A percentile compares a stretch with the other conserved stretches of the same genome.
Conservation (phyloP, 2,113 vertebrate species). For the Ptychochromis oligacanthus region DNA sequence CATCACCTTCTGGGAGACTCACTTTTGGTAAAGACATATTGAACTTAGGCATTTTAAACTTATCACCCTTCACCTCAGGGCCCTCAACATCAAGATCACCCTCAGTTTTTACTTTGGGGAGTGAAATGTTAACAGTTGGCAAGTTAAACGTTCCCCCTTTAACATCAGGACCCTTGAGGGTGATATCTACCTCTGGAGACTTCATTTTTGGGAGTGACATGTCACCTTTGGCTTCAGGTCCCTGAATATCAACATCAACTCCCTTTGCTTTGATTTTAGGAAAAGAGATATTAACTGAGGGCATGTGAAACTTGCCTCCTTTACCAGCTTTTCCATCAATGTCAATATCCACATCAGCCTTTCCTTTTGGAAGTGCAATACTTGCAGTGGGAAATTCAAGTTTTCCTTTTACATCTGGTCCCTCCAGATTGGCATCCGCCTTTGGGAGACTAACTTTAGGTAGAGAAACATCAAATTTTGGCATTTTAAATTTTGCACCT, state of each 20-base stretch:
- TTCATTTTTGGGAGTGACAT: slow-evolving; percentile 62
- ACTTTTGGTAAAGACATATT: slow-evolving; percentile 55
- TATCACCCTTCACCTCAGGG: slow-evolving; percentile 25
- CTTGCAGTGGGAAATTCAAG: slow-evolving; percentile 23
- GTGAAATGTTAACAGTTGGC: slow-evolving; percentile 58
- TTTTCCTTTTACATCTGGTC: slow-evolving; percentile 21
- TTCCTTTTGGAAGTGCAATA: slow-evolving; percentile 49
- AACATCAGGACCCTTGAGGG: not conserved
- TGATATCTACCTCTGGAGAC: slow-evolving; percentile 29
- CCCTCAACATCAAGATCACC: slow-evolving; percentile 17
- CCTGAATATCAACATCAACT: slow-evolving; percentile 40
- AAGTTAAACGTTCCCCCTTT: slow-evolving; percentile 36
- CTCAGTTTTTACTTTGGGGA: slow-evolving; percentile 63
- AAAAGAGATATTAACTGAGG: slow-evolving; percentile 68
- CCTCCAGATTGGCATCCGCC: not conserved
- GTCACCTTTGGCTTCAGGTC: slow-evolving; percentile 51
- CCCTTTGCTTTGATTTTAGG: slow-evolving; percentile 61
- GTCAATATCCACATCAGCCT: not conserved
- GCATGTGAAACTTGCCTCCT: slow-evolving; percentile 69
- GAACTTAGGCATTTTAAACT: slow-evolving; percentile 45
- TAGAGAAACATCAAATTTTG: slow-evolving; percentile 34
- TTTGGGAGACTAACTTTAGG: slow-evolving; percentile 34
- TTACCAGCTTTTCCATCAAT: not conserved
- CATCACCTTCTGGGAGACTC: slow-evolving; percentile 17
- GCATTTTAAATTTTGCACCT: slow-evolving; percentile 50